A percentile compares a stretch with the other conserved stretches of the same genome.
Conservation (phyloP, 2,113 vertebrate species). For the Vidua chalybeata region DNA sequence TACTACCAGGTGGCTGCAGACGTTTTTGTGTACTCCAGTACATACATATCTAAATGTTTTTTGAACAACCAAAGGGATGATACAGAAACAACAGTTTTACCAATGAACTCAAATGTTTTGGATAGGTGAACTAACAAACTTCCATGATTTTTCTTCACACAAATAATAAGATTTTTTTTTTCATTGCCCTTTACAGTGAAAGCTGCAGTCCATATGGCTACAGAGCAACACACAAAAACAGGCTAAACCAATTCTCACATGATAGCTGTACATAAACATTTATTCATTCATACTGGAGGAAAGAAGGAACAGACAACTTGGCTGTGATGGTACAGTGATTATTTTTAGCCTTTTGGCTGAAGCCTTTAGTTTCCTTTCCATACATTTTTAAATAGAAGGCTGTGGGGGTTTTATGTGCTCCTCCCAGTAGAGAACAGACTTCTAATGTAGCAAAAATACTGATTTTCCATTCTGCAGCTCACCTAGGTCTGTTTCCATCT, state of each 20-base stretch:
- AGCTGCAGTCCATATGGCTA: neutral
- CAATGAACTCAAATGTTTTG: neutral
- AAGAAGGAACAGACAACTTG: constrained; percentile 42
- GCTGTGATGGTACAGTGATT: neutral
- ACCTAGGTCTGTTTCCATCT: constrained; percentile 7
- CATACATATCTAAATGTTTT: neutral
- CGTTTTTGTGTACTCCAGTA: neutral
- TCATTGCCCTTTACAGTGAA: neutral
- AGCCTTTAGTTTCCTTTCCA: constrained; percentile 12
- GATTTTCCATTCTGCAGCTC: constrained; percentile 21
- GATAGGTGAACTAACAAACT: neutral
- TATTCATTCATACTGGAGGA: neutral
- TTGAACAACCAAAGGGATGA: neutral
- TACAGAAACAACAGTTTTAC: neutral
- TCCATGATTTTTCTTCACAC: neutral
- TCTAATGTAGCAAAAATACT: neutral
- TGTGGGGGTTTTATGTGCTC: neutral
- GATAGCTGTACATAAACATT: constrained; percentile 14
- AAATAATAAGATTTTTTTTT: neutral
- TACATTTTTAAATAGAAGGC: neutral
- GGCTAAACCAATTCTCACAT: neutral
- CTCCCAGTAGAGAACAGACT: constrained; percentile 1
- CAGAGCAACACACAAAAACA: neutral
- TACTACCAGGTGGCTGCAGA: neutral
- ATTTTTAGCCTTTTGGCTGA: constrained; percentile 50